phyloP scores from a whole-genome alignment of 2,888 invertebrate genomes.

The Hypena proboscidalis region DNA sequence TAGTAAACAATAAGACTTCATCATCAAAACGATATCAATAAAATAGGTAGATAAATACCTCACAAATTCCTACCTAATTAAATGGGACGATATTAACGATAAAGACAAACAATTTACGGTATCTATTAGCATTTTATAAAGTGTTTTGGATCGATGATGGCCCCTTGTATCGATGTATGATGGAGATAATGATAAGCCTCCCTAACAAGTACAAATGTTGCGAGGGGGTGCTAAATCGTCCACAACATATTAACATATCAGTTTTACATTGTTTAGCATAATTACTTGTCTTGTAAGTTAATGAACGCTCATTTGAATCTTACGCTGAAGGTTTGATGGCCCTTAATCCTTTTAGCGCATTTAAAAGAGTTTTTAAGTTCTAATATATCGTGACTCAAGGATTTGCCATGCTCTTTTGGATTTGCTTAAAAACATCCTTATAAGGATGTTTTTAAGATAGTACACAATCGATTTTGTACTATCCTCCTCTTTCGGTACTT shows the following conservation, averaged over 20 bases:
- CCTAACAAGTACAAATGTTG: slow-evolving; percentile 71
- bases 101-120: slow-evolving; percentile 47
- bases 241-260: slow-evolving; percentile 76
- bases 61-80: slow-evolving; percentile 39
- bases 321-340: slow-evolving; percentile 4
- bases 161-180: slow-evolving; percentile 60
- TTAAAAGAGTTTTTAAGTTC: too few relatives aligned
- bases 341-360: neutral
- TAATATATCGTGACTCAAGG: too few relatives aligned
- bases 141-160: slow-evolving; percentile 65
- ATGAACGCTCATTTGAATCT: slow-evolving; percentile 9
- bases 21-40: too few relatives aligned
- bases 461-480: too few relatives aligned
- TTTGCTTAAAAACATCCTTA: too few relatives aligned
- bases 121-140: slow-evolving; percentile 54
- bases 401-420: too few relatives aligned
- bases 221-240: slow-evolving; percentile 80
- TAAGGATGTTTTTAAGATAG: too few relatives aligned
- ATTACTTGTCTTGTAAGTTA: slow-evolving; percentile 50
- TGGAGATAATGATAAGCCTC: slow-evolving; percentile 63
- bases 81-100: slow-evolving; percentile 36
- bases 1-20: too few relatives aligned
- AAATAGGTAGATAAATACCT: too few relatives aligned
- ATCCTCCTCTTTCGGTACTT: too few relatives aligned
- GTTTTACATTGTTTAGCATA: slow-evolving; percentile 76